Percentiles rank a stretch among this genome's conserved stretches.
phyloP scores from a whole-genome alignment of 1,140 invertebrate species.

The Drosophila melanica region DNA sequence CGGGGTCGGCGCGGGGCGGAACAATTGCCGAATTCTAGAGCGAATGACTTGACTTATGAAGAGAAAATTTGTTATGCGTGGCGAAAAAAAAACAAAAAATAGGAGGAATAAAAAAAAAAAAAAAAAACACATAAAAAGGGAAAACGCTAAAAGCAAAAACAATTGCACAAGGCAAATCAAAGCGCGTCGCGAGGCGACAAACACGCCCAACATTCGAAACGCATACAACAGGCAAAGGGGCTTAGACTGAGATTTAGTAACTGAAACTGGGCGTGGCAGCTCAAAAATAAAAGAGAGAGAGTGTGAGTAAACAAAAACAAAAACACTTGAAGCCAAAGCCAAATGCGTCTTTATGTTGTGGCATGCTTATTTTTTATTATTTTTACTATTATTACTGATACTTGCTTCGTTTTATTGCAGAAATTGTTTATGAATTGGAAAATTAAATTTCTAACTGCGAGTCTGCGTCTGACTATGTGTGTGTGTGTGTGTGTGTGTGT shows the following conservation, averaged over 20 bases:
- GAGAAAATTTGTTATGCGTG: slow-evolving; percentile 42
- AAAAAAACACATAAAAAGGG: slow-evolving; percentile 34
- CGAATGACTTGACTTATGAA: slow-evolving; percentile 51
- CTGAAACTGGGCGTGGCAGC: slow-evolving; percentile 40
- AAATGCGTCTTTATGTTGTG: slow-evolving; percentile 48
- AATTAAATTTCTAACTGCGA: slow-evolving; percentile 69
- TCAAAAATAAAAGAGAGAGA: slow-evolving; percentile 22
- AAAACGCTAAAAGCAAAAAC: slow-evolving; percentile 28
- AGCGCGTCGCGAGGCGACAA: slow-evolving; percentile 40
- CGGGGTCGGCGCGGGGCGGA: background rate
- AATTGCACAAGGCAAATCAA: slow-evolving; percentile 36
- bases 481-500: slow-evolving; percentile 16
- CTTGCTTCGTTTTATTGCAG: slow-evolving; percentile 70
- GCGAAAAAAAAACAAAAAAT: slow-evolving; percentile 5
- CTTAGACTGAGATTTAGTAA: slow-evolving; percentile 2
- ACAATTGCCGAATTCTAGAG: slow-evolving; percentile 32
- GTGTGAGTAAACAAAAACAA: slow-evolving; percentile 12
- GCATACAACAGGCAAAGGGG: slow-evolving; percentile 4
- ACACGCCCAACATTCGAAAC: slow-evolving; percentile 35
- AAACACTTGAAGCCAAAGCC: slow-evolving; percentile 30
- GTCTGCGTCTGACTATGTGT: background rate
- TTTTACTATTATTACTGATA: slow-evolving; percentile 72
- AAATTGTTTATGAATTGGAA: slow-evolving; percentile 81
- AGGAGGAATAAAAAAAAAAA: slow-evolving; percentile 8
- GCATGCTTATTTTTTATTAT: slow-evolving; percentile 54